A percentile compares a stretch with the other conserved stretches of the same genome.
Evolutionary conservation across 2,888 invertebrate genomes (phyloP).

Genomic region (Limenitis camilla): DNA sequence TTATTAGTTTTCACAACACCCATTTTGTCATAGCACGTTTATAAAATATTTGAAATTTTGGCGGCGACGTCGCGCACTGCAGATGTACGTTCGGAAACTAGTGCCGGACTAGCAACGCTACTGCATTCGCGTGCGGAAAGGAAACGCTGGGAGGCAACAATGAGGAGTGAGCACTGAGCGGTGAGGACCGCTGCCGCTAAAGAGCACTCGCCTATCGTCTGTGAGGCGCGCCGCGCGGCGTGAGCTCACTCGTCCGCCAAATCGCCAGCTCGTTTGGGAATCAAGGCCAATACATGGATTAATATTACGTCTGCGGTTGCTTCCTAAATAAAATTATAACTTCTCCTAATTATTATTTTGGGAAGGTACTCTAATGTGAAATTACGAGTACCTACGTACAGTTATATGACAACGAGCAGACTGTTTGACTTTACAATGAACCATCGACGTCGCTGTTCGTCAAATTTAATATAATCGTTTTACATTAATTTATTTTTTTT

Average conservation of each 20-base stretch:
- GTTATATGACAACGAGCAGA: conserved; percentile 24
- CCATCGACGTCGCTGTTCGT: too few relatives aligned
- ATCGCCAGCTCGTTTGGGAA: conserved; percentile 64
- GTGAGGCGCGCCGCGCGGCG: conserved; percentile 48
- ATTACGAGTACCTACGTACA: conserved; percentile 29
- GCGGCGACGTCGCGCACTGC: conserved; percentile 42
- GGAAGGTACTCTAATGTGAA: conserved; percentile 36
- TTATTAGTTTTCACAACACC: conserved; percentile 66
- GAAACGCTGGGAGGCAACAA: conserved; percentile 51
- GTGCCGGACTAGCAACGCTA: conserved; percentile 66
- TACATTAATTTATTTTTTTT: too few relatives aligned
- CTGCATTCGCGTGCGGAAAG: conserved; percentile 63
- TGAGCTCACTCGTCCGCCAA: conserved; percentile 62
- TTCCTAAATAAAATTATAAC: conserved; percentile 63
- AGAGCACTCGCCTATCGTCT: conserved; percentile 37
- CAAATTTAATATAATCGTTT: too few relatives aligned
- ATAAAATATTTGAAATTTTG: conserved; percentile 29
- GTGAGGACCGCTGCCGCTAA: conserved; percentile 28
- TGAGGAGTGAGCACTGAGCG: conserved; percentile 26
- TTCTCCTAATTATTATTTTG: conserved; percentile 58
- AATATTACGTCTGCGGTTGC: conserved; percentile 54
- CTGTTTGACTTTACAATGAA: conserved; percentile 1
- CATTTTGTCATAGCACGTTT: conserved; percentile 43
- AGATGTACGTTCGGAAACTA: conserved; percentile 68
- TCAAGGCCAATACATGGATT: conserved; percentile 64